phyloP scores from a whole-genome alignment of 2,888 invertebrate genomes.

The Tuta absoluta region DNA sequence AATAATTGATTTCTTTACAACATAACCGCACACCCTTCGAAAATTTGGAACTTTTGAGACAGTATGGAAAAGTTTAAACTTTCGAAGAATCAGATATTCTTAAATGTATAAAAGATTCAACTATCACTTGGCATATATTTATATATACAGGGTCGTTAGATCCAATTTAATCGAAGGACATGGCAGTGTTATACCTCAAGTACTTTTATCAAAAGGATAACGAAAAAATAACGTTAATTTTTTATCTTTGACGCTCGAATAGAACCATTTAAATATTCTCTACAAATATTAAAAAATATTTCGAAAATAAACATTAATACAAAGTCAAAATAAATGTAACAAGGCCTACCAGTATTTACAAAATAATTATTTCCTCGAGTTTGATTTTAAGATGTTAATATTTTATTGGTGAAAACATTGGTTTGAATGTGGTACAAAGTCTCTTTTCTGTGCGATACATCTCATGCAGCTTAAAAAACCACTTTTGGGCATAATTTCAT shows the following conservation, averaged over 20 bases:
- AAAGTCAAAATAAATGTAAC: background rate
- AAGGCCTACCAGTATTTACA: too few species aligned
- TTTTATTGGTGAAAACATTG: too few species aligned
- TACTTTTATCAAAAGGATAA: slow-evolving; percentile 51
- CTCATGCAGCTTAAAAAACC: too few species aligned
- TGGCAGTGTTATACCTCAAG: slow-evolving; percentile 36
- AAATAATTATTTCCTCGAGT: too few species aligned
- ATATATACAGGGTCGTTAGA: slow-evolving; percentile 9
- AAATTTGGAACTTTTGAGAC: slow-evolving; percentile 31
- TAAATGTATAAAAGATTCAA: slow-evolving; percentile 29
- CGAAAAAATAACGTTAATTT: slow-evolving; percentile 28
- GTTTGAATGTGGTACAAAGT: too few species aligned
- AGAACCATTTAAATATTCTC: background rate
- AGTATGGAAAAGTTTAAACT: background rate
- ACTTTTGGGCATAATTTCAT: too few species aligned
- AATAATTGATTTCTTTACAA: slow-evolving; percentile 60
- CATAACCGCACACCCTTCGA: slow-evolving; percentile 48
- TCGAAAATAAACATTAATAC: background rate
- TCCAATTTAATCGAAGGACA: slow-evolving; percentile 38
- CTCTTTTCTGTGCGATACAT: too few species aligned
- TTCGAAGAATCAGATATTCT: slow-evolving; percentile 3
- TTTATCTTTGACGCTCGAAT: too few species aligned
- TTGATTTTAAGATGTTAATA: too few species aligned
- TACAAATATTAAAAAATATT: background rate
- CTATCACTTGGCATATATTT: background rate